phyloP scores from a whole-genome alignment of 2,113 vertebrate genomes.

The Astur gentilis region DNA sequence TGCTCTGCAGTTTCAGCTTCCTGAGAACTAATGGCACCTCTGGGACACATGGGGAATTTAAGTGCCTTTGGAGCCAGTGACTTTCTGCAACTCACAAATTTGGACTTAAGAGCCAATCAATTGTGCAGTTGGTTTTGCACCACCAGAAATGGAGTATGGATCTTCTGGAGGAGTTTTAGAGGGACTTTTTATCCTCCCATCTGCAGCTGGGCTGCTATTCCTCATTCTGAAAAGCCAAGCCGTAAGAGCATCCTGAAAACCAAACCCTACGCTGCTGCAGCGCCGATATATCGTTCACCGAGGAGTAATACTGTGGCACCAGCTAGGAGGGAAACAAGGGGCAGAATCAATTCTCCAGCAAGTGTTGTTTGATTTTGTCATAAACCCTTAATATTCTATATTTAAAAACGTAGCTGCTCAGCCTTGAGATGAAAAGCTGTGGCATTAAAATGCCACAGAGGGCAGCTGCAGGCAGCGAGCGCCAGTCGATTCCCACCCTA shows the following conservation, averaged over 20 bases:
- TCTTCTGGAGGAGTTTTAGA: slow-evolving; percentile 24
- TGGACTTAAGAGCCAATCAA: slow-evolving; percentile 28
- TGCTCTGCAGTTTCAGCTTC: neutral
- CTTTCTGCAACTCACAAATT: slow-evolving; percentile 24
- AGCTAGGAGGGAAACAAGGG: neutral
- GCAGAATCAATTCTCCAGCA: slow-evolving; percentile 57
- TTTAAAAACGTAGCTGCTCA: slow-evolving; percentile 4
- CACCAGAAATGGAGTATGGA: slow-evolving; percentile 43
- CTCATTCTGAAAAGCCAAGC: slow-evolving; percentile 20
- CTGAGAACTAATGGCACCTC: neutral
- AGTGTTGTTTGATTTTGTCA: slow-evolving; percentile 61
- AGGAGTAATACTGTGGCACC: neutral
- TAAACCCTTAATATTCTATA: slow-evolving; percentile 37
- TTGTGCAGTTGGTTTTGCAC: neutral
- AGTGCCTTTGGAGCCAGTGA: neutral
- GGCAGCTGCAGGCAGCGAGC: neutral
- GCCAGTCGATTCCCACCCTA: fast-evolving
- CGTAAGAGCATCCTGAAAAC: neutral
- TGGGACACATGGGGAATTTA: neutral
- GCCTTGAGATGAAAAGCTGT: neutral
- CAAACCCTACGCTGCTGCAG: neutral
- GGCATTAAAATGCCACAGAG: neutral
- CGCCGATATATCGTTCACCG: neutral
- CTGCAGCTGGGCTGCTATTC: slow-evolving; percentile 19
- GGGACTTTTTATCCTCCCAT: slow-evolving; percentile 31